Evolutionary conservation across 2,888 invertebrate species (phyloP).

Genomic region (Imbricaverruca yamaguchii): DNA sequence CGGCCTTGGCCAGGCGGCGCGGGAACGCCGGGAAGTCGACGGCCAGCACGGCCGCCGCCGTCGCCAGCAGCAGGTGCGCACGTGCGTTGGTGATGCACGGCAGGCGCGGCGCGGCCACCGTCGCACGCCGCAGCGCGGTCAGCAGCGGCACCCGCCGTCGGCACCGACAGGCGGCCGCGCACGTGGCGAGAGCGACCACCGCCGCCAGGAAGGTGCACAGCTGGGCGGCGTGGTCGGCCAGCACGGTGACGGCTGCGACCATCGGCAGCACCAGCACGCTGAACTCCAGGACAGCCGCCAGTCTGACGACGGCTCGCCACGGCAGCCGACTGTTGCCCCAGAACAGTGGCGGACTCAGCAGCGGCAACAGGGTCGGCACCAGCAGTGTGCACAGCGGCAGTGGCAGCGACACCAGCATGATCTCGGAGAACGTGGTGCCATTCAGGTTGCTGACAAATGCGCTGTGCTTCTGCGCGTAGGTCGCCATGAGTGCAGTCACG

Average conservation of each 20-base stretch:
- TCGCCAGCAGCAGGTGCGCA: conserved; percentile 61
- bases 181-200: neutral
- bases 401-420: neutral
- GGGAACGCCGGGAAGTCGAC: conserved; percentile 90
- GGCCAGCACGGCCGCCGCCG: conserved; percentile 76
- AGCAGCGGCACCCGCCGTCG: neutral
- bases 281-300: conserved; percentile 3
- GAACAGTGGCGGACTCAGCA: neutral
- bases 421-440: neutral
- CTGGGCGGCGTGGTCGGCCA: neutral
- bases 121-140: neutral
- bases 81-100: conserved; percentile 56
- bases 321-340: neutral
- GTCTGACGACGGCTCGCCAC: neutral
- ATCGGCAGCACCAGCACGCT: neutral
- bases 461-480: neutral
- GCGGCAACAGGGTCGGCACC: neutral
- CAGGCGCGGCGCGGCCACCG: neutral
- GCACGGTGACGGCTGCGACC: neutral
- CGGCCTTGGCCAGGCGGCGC: conserved; percentile 75
- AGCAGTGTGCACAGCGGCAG: neutral
- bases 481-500: neutral
- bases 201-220: neutral
- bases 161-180: neutral
- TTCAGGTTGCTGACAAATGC: neutral